phyloP scores from a whole-genome alignment of 2,113 vertebrate species.

The Oxyura jamaicensis region DNA sequence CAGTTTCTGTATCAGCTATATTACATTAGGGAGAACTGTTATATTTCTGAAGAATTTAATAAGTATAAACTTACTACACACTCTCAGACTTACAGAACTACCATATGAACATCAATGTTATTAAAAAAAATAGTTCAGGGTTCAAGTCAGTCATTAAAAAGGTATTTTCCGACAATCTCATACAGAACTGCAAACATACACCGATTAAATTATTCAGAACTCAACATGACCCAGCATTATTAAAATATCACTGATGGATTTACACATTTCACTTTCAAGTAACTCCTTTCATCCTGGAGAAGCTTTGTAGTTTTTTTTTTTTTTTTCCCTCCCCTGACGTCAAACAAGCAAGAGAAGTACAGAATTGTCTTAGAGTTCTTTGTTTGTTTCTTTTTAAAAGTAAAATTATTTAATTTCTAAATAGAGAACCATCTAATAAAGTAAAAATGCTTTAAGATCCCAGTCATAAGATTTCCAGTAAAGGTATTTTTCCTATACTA shows the following conservation, averaged over 20 bases:
- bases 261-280: constrained; percentile 56
- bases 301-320: not conserved
- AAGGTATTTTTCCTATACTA: not conserved
- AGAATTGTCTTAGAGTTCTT: not conserved
- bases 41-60: constrained; percentile 23
- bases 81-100: not conserved
- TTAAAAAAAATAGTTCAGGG: constrained; percentile 39
- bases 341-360: not conserved
- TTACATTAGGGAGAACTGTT: not conserved
- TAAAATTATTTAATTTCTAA: constrained; percentile 34
- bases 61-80: not conserved
- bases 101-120: not conserved
- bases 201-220: constrained; percentile 60
- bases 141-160: constrained; percentile 62
- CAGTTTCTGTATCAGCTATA: not conserved
- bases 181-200: constrained; percentile 52
- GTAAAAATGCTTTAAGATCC: constrained; percentile 31
- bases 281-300: constrained; percentile 49
- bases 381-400: not conserved
- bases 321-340: not conserved
- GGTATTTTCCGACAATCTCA: constrained; percentile 54
- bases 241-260: constrained; percentile 57
- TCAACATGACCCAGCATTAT: constrained; percentile 55
- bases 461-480: not conserved
- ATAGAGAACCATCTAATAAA: not conserved